phyloP scores from a whole-genome alignment of 2,113 vertebrate species.

The Mixornis gularis region DNA sequence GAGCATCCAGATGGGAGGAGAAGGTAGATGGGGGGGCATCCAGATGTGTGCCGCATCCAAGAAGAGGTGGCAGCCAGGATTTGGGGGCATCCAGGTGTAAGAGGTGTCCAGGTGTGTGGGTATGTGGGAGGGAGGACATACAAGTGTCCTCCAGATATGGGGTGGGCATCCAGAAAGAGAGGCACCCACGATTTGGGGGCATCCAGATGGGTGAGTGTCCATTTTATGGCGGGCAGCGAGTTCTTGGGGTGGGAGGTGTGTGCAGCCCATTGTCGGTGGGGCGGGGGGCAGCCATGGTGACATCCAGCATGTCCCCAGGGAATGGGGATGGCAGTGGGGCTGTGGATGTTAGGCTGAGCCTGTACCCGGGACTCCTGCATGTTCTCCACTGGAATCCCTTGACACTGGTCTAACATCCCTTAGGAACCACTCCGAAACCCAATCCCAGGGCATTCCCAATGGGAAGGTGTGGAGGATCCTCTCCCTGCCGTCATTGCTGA shows the following conservation, averaged over 20 bases:
- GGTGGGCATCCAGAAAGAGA: background rate
- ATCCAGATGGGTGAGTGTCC: background rate
- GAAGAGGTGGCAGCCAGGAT: background rate
- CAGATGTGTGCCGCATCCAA: background rate
- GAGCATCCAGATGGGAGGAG: background rate
- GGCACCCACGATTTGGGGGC: no score
- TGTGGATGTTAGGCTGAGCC: background rate
- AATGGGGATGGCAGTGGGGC: background rate
- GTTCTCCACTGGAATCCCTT: background rate
- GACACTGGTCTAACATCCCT: no score
- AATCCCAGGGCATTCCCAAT: rapidly evolving
- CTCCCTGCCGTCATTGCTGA: background rate
- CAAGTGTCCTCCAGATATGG: background rate
- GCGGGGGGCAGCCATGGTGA: background rate
- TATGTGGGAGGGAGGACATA: no score
- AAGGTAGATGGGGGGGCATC: background rate
- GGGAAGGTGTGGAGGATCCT: background rate
- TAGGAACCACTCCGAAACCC: background rate
- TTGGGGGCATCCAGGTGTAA: background rate
- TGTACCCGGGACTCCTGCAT: background rate
- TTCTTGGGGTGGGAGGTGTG: background rate
- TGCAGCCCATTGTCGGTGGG: background rate
- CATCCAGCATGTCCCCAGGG: background rate
- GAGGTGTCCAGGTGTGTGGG: background rate
- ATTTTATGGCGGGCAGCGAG: no score